Conservation (phyloP, 2,113 vertebrate species). For the Pan troglodytes region NHGRI_mPanTro3-v2.1_pri NC_072403.2:132303501-132304000, state of each 20-base stretch:
- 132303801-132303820: neutral
- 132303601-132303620: neutral
- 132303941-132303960: neutral
- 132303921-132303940: neutral
- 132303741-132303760: neutral
- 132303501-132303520: neutral
- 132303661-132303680: neutral
- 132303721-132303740: neutral
- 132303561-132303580: neutral
- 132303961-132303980: neutral
- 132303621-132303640: neutral
- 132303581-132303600: neutral
- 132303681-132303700: neutral
- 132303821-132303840: neutral
- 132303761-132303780: conserved; percentile 1
- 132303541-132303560: neutral
- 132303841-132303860: neutral
- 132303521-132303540: neutral
- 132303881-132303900: neutral
- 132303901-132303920: neutral
- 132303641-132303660: neutral
- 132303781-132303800: neutral
- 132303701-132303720: neutral
- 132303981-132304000: neutral
- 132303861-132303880: neutral